phyloP scores from a whole-genome alignment of 2,113 vertebrate genomes.

The Lophius piscatorius region DNA sequence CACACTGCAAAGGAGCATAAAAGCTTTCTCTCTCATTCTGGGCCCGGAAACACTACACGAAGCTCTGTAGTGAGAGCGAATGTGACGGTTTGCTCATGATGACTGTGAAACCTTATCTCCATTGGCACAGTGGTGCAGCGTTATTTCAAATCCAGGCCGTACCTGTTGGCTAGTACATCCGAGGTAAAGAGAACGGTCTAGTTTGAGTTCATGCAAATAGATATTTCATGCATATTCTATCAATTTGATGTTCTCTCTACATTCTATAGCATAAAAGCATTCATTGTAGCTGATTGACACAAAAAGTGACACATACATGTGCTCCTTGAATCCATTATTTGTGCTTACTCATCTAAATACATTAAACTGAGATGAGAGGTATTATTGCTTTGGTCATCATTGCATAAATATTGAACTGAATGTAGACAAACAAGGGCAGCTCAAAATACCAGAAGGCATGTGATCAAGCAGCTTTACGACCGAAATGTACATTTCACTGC shows the following conservation, averaged over 20 bases:
- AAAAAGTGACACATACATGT: constrained; percentile 31
- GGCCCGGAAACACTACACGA: neutral
- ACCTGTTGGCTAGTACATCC: constrained; percentile 13
- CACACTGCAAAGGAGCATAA: constrained; percentile 9
- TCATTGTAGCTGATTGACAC: constrained; percentile 5
- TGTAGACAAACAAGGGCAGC: constrained; percentile 54
- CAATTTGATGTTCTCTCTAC: constrained; percentile 43
- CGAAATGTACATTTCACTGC: constrained; percentile 26
- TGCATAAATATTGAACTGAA: constrained; percentile 56
- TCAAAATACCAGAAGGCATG: constrained; percentile 28
- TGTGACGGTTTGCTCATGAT: constrained; percentile 22
- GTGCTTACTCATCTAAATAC: constrained; percentile 56
- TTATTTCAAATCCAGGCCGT: constrained; percentile 20
- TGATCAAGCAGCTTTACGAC: constrained; percentile 41
- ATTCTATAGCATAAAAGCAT: constrained; percentile 22
- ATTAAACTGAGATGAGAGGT: constrained; percentile 27
- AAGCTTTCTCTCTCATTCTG: neutral
- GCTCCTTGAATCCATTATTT: constrained; percentile 32
- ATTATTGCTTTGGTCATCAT: constrained; percentile 69
- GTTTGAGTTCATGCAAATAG: constrained; percentile 50
- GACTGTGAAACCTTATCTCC: constrained; percentile 57
- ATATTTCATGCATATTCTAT: constrained; percentile 54
- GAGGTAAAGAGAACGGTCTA: constrained; percentile 33
- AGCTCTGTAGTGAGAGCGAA: neutral
- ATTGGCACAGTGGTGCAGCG: constrained; percentile 67